Base-by-base conservation (phyloP, 1,140 invertebrate genomes). In the Pseudomyrmex gracilis region DNA sequence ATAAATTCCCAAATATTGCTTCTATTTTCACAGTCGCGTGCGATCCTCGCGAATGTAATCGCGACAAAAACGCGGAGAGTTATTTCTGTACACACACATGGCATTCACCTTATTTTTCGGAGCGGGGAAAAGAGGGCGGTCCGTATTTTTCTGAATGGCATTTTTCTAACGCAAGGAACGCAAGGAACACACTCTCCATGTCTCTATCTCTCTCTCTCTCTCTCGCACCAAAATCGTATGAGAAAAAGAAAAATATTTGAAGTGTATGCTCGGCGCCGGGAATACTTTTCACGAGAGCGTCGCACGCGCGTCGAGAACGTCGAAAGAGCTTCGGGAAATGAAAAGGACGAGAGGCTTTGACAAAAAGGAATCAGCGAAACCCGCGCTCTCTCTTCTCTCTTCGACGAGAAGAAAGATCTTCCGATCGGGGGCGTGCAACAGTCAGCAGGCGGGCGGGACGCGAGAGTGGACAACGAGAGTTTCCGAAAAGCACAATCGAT, bases 401-500 rank as follows among this genome's bases (percentile, higher is more conserved):
- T 34, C 34, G 34, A 34, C 61, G 20, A 51, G 60, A 8, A 49
- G 73, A 1, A 77, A 60, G 45, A 57, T 55, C 70, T 74, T 77
- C 7, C 68, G 83, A 85, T 82, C 73, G 61, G 57, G 20, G 80
- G 47, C 73, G 86, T 88, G 87, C 86, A 90, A 85, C 71, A 89
- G 78, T 87, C 89, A 90, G 85, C 89, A 87, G 66, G 53, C 51
- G 51, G 24, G 49, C 17, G 49, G 55, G 2, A 58, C 17, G 64
- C 43, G 77, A 68, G 77, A 68, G 61, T 24, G 68, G 51, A 80
- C 58, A 76, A 88, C 83, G 63, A 84, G 58, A 85, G 71, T 83
- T 85, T 49, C 74, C 34, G 34, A 34, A 58, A 90, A 88, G 86
- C 85, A 88, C 82, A 89, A 88, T 90, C 88, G 55, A 88, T 90